A percentile compares a stretch with the other conserved stretches of the same genome.
These are phyloP conservation scores for Brotula barbata DNA, from an alignment of 2,797 vertebrate species.

Conservation along the genomic window DNA sequence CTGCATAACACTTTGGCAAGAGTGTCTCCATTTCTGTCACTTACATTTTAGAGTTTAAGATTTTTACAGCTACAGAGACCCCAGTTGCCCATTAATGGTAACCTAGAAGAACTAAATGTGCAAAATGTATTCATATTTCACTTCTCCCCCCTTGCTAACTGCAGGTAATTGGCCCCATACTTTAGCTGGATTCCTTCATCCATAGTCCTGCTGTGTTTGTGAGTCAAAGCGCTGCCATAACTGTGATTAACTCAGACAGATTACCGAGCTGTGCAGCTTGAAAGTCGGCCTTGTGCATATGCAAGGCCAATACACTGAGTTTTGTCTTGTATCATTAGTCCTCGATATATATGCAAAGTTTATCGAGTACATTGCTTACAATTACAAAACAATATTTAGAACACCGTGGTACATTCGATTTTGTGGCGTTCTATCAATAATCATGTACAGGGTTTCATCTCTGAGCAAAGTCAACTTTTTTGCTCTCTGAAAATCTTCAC, in stretches of 20 bases:
- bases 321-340: slow-evolving; percentile 24
- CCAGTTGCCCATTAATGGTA: slow-evolving; percentile 36
- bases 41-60: slow-evolving; percentile 21
- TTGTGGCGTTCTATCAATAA: background rate
- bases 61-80: slow-evolving; percentile 1
- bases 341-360: background rate
- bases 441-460: background rate
- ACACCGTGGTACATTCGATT: background rate
- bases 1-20: slow-evolving; percentile 17
- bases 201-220: slow-evolving; percentile 38
- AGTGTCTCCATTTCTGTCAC: slow-evolving; percentile 22
- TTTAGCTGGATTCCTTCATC: slow-evolving; percentile 46
- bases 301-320: slow-evolving; percentile 6
- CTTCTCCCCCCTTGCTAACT: slow-evolving; percentile 27
- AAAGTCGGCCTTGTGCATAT: slow-evolving; percentile 5
- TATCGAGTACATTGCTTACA: slow-evolving; percentile 10
- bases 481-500: slow-evolving; percentile 43
- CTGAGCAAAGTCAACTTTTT: slow-evolving; percentile 19
- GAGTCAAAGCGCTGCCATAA: slow-evolving; percentile 26
- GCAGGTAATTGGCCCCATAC: slow-evolving; percentile 50
- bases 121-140: slow-evolving; percentile 42
- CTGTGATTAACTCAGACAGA: slow-evolving; percentile 39
- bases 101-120: slow-evolving; percentile 37
- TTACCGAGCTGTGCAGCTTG: slow-evolving; percentile 19
- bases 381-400: background rate